Percentiles rank a stretch among this genome's conserved stretches.
These are phyloP conservation scores for Pitta sordida DNA, from an alignment of 2,113 vertebrate species.

Conservation along the genomic window DNA sequence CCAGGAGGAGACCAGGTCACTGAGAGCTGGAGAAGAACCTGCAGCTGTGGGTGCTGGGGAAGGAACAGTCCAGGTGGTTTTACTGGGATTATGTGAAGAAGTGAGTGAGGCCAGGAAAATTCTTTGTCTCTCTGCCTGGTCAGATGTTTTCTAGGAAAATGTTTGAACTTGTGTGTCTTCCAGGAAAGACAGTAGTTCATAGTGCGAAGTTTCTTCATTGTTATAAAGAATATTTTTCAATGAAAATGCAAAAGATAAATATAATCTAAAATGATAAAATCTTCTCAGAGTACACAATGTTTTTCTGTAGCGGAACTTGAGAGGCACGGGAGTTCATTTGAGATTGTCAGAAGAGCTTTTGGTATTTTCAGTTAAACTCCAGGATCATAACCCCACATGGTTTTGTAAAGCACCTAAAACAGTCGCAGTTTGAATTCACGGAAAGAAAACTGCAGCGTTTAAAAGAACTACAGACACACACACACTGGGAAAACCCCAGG, in stretches of 20 bases:
- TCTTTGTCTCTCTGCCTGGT: background rate
- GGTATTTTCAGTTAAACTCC: background rate
- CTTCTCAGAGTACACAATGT: background rate
- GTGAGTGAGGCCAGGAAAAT: background rate
- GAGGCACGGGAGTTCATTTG: background rate
- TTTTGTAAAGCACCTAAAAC: background rate
- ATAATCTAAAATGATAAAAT: background rate
- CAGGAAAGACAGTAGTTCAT: background rate
- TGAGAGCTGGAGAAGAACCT: background rate
- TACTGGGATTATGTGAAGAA: background rate
- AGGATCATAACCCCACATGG: background rate
- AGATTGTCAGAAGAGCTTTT: background rate
- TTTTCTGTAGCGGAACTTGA: background rate
- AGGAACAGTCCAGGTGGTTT: background rate
- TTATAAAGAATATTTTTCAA: background rate
- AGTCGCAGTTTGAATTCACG: background rate
- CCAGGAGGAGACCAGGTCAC: background rate
- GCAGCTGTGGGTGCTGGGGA: accelerated
- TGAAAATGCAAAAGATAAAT: background rate
- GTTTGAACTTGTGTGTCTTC: background rate
- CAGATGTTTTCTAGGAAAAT: background rate
- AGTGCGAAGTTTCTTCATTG: background rate
- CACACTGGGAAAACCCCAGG: background rate
- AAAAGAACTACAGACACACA: accelerated
- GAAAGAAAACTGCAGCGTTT: background rate